phyloP scores from a whole-genome alignment of 2,888 invertebrate species.

The Scaptomyza caliginosa region DNA sequence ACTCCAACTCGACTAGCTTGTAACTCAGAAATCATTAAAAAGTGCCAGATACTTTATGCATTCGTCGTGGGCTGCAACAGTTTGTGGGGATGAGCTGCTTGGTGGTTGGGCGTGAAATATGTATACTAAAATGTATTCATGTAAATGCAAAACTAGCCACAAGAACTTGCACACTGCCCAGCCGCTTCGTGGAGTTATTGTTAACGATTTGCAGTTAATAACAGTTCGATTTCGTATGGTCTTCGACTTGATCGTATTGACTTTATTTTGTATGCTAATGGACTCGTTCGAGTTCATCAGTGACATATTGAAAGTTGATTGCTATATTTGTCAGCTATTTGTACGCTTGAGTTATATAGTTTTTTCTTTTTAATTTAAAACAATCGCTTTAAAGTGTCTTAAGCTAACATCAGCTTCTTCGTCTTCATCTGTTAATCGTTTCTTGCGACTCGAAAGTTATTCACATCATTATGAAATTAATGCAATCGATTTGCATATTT shows the following conservation, averaged over 20 bases:
- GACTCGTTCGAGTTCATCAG: conserved; percentile 59
- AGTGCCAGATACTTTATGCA: conserved; percentile 80
- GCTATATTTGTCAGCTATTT: conserved; percentile 18
- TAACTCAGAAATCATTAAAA: conserved; percentile 83
- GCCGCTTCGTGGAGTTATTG: conserved; percentile 73
- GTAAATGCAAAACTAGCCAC: conserved; percentile 74
- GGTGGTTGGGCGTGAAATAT: conserved; percentile 76
- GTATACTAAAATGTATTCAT: conserved; percentile 67
- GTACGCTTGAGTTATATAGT: neutral
- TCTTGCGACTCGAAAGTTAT: conserved; percentile 57
- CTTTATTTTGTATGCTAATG: conserved; percentile 77
- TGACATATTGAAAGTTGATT: conserved; percentile 37
- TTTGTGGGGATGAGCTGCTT: too few species aligned
- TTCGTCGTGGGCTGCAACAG: conserved; percentile 71
- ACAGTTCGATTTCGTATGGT: conserved; percentile 60
- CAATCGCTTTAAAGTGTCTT: neutral
- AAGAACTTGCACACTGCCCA: neutral
- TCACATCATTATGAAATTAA: conserved; percentile 75
- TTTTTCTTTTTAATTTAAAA: neutral
- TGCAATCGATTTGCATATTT: conserved; percentile 79
- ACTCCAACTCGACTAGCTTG: conserved; percentile 56
- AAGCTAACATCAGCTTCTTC: neutral
- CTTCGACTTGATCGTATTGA: conserved; percentile 55
- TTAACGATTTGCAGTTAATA: conserved; percentile 83
- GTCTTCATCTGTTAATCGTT: conserved; percentile 17